Conservation (phyloP, 2,888 invertebrate genomes). For the Callyntrura guangdongensis region DNA sequence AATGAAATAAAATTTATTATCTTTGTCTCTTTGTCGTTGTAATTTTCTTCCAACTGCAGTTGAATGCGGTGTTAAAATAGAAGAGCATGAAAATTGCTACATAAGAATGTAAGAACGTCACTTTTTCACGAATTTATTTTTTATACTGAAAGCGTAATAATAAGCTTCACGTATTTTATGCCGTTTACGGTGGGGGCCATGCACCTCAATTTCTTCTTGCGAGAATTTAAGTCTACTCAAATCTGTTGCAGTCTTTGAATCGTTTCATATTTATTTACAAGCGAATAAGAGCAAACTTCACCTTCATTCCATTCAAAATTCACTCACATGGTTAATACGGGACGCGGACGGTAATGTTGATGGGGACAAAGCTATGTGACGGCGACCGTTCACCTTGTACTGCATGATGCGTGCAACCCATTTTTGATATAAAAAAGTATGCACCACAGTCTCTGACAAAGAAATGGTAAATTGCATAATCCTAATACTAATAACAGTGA, state of each 20-base stretch:
- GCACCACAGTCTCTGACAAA: constrained; percentile 12
- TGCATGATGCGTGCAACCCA: constrained; percentile 75
- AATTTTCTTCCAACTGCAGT: constrained; percentile 14
- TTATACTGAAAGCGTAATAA: neutral
- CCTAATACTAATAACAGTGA: neutral
- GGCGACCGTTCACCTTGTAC: constrained; percentile 61
- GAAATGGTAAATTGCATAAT: constrained; percentile 16
- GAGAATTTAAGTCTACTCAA: neutral
- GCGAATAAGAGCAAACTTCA: constrained; percentile 22
- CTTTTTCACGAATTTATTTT: neutral
- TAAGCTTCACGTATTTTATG: neutral
- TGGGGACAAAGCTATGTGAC: constrained; percentile 25
- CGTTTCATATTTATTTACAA: neutral
- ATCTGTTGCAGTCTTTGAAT: constrained; percentile 3
- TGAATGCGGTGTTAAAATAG: neutral
- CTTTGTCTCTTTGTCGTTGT: constrained; percentile 43
- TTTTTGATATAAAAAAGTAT: constrained; percentile 33
- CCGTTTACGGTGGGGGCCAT: constrained; percentile 51
- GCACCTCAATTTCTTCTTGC: constrained; percentile 55
- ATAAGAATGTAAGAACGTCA: neutral
- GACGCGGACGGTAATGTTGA: constrained; percentile 12
- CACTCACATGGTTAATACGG: constrained; percentile 45
- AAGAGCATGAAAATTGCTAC: neutral
- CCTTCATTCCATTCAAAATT: constrained; percentile 46
- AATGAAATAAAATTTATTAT: neutral